Evolutionary conservation across 2,113 vertebrate genomes (phyloP), one percentile per base, ranked within the genome.

Genomic region (Antechinus flavipes): DNA sequence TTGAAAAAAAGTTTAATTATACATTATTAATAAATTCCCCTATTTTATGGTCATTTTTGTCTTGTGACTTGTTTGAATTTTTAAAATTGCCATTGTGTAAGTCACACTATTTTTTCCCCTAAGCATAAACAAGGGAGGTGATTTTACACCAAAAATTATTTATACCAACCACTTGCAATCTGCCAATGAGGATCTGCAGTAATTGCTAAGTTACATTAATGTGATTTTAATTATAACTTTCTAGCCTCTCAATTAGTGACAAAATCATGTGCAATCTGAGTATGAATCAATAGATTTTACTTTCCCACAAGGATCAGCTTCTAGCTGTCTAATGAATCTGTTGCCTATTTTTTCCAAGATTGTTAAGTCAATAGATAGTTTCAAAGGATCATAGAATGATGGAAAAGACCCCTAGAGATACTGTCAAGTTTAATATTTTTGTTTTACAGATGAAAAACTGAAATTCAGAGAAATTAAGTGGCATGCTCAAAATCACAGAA

Each of bases 191-290:
- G 2, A 0, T 76, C 35, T 92, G 58, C 84, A 95, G 89, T 42
- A 96, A 93, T 95, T 97, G 94, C 90, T 93, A 91, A 95, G 58
- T 89, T 94, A 92, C 22, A 54, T 93, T 95, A 95, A 94, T 53
- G 23, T 94, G 27, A 16, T 47, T 93, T 95, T 94, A 97, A 94
- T 96, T 94, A 97, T 95, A 95, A 94, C 92, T 54, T 95, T 93
- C 54, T 95, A 90, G 14, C 30, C 49, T 96, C 35, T 95, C 53
- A 91, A 42, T 93, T 96, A 95, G 54, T 94, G 90, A 93, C 76
- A 94, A 84, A 95, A 95, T 92, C 54, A 76, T 92, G 22, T 92
- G 27, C 76, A 90, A 76, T 55, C 91, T 50, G 56, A 95, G 84
- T 94, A 93, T 90, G 54, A 96, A 93, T 94, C 49, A 55, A 58